phyloP scores from a whole-genome alignment of 1,140 invertebrate species.

The Hycleus phaleratus region DNA sequence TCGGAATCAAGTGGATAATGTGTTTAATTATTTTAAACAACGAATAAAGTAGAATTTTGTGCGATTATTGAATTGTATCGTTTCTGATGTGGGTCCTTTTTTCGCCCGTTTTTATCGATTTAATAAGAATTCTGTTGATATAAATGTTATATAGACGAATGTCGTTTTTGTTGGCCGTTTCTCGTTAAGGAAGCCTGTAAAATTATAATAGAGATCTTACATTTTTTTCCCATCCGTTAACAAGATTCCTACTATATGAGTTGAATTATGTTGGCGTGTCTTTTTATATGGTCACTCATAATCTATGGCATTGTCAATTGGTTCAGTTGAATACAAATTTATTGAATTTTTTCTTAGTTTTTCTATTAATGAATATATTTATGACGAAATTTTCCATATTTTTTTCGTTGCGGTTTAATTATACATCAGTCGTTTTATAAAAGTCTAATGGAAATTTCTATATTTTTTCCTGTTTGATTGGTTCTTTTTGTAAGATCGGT shows the following conservation, averaged over 20 bases:
- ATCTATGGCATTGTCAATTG: not conserved
- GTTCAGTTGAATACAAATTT: not conserved
- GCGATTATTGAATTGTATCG: too few relatives aligned
- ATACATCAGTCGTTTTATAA: not conserved
- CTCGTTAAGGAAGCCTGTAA: conserved; percentile 31
- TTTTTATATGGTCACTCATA: conserved; percentile 17
- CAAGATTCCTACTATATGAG: conserved; percentile 17
- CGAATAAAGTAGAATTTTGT: too few relatives aligned
- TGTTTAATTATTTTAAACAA: conserved; percentile 66
- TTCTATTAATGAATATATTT: not conserved
- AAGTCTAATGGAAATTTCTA: not conserved
- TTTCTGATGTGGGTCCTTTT: conserved; percentile 29
- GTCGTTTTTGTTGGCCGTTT: conserved; percentile 18
- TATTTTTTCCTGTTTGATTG: not conserved
- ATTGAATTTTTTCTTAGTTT: not conserved
- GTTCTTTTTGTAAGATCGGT: too few relatives aligned
- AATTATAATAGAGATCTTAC: conserved; percentile 33
- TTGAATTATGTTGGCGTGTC: conserved; percentile 26
- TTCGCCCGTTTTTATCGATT: conserved; percentile 21
- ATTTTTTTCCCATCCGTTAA: conserved; percentile 14
- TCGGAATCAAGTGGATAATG: conserved; percentile 51
- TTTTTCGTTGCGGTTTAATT: not conserved
- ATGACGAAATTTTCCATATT: not conserved
- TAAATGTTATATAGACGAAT: conserved; percentile 22
- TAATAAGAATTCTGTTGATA: not conserved